phyloP scores from a whole-genome alignment of 2,888 invertebrate genomes.

The Zelleria hepariella region DNA sequence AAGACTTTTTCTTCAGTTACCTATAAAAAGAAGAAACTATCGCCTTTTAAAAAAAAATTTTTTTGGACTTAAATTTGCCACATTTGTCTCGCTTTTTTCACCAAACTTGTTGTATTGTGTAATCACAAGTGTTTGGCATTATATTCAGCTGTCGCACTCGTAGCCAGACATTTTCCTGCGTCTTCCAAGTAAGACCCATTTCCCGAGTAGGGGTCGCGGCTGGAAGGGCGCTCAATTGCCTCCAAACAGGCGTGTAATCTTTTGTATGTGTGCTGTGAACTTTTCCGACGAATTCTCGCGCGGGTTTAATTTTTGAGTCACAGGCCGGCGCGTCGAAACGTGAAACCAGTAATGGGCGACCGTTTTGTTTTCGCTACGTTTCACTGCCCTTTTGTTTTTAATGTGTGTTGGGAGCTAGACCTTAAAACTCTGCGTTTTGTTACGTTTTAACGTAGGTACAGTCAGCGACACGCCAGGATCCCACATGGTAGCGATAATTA shows the following conservation, averaged over 20 bases:
- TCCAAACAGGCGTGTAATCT: slow-evolving; percentile 18
- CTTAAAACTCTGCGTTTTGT: neutral
- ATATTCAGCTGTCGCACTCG: no score
- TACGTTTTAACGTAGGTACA: neutral
- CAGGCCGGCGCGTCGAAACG: slow-evolving; percentile 11
- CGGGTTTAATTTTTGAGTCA: slow-evolving; percentile 12
- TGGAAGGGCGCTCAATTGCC: slow-evolving; percentile 5
- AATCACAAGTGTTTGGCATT: no score
- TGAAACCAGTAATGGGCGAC: slow-evolving; percentile 14
- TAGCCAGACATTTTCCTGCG: no score
- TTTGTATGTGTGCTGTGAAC: slow-evolving; percentile 14
- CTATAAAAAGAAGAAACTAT: no score
- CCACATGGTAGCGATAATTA: neutral
- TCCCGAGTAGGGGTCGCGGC: neutral
- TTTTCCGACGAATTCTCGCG: neutral
- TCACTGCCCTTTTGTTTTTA: neutral
- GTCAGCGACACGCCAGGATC: neutral
- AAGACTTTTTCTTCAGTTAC: neutral
- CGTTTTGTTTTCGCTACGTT: slow-evolving; percentile 7
- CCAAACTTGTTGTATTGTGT: no score
- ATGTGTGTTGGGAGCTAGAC: neutral
- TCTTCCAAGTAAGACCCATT: no score
- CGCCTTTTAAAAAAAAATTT: no score
- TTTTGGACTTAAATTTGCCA: no score
- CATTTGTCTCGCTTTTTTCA: no score